A percentile compares a stretch with the other conserved stretches of the same genome.
Conservation (phyloP, 2,888 invertebrate genomes). For the Brachypalpus laphriformis region DNA sequence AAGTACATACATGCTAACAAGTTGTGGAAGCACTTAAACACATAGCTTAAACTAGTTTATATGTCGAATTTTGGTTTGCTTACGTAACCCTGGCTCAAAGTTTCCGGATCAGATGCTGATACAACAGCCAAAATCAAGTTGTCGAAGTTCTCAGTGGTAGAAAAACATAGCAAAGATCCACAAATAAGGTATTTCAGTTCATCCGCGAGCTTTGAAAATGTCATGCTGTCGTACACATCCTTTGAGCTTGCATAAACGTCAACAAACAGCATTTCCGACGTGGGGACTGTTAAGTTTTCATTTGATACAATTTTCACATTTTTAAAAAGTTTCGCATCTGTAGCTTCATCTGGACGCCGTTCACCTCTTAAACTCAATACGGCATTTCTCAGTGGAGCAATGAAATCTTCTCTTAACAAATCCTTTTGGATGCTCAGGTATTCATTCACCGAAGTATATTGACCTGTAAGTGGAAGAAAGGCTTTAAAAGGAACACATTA, state of each 20-base stretch:
- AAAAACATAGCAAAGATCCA: conserved; percentile 89
- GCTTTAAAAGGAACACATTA: conserved; percentile 10
- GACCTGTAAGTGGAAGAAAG: conserved; percentile 81
- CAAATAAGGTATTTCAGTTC: conserved; percentile 76
- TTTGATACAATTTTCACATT: conserved; percentile 78
- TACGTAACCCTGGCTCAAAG: conserved; percentile 85
- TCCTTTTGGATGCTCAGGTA: conserved; percentile 92
- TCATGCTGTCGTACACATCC: conserved; percentile 15
- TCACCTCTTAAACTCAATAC: conserved; percentile 73
- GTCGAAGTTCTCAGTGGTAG: conserved; percentile 86
- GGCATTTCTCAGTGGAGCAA: conserved; percentile 87
- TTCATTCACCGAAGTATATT: conserved; percentile 85
- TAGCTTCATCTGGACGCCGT: conserved; percentile 40
- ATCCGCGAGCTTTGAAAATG: conserved; percentile 41
- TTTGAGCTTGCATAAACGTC: conserved; percentile 75
- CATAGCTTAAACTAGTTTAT: neutral
- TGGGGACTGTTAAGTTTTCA: conserved; percentile 76
- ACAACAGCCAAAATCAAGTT: conserved; percentile 89
- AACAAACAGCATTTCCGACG: conserved; percentile 78
- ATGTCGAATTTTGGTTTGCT: conserved; percentile 77
- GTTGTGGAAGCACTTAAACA: too few relatives aligned
- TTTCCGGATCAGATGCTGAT: conserved; percentile 84
- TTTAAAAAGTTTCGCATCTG: conserved; percentile 73
- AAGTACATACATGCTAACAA: too few relatives aligned
- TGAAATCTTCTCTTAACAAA: conserved; percentile 91